Evolutionary conservation across 2,888 invertebrate genomes (phyloP).

Genomic region (Amiota mariae): DNA sequence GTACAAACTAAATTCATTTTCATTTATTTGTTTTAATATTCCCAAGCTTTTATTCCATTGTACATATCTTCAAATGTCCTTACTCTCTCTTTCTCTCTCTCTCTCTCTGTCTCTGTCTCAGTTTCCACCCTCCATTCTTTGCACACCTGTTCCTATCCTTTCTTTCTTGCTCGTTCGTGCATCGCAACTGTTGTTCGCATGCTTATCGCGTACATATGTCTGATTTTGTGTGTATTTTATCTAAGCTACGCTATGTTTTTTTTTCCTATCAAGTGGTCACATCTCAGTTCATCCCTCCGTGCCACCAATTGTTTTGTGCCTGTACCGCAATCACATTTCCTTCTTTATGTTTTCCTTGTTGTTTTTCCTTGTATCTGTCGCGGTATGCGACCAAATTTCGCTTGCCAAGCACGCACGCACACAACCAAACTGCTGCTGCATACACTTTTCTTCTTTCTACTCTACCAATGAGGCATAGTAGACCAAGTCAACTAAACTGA

Average conservation of each 20-base stretch:
- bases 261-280: background rate
- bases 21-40: slow-evolving; percentile 17
- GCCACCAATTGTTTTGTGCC: background rate
- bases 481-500: background rate
- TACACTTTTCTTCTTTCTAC: background rate
- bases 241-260: background rate
- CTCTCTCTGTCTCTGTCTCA: background rate
- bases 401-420: slow-evolving; percentile 47
- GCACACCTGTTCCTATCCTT: background rate
- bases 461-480: background rate
- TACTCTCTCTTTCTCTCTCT: background rate
- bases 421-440: slow-evolving; percentile 30
- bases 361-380: slow-evolving; percentile 29
- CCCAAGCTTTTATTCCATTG: background rate
- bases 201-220: slow-evolving; percentile 16
- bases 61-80: no score
- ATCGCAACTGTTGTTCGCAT: slow-evolving; percentile 11
- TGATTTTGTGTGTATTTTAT: background rate
- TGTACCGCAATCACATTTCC: slow-evolving; percentile 38
- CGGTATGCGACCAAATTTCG: slow-evolving; percentile 27
- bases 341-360: slow-evolving; percentile 32
- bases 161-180: slow-evolving; percentile 5
- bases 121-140: background rate
- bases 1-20: slow-evolving; percentile 13
- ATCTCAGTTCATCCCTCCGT: background rate